Conservation (phyloP, 2,113 vertebrate genomes). For the Alectura lathami region DNA sequence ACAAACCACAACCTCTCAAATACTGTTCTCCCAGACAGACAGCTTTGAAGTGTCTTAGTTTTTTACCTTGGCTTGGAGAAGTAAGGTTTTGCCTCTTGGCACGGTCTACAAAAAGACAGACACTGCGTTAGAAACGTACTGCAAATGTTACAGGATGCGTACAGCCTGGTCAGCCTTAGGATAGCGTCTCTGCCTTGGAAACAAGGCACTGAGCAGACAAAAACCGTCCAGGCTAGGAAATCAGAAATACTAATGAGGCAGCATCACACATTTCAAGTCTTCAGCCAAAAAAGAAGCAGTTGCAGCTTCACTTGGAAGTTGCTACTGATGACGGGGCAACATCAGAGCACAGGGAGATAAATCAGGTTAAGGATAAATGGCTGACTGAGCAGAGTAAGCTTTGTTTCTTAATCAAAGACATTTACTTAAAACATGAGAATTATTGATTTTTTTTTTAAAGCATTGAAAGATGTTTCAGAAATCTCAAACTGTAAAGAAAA, state of each 20-base stretch:
- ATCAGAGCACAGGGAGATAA: background rate
- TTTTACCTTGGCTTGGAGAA: conserved; percentile 97
- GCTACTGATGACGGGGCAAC: background rate
- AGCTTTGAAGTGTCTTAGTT: background rate
- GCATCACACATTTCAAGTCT: background rate
- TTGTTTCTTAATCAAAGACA: background rate
- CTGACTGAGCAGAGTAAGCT: background rate
- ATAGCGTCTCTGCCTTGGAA: background rate
- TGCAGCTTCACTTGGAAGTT: background rate
- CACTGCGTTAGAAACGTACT: background rate
- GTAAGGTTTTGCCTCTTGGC: conserved; percentile 90
- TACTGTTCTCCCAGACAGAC: background rate
- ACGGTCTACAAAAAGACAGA: conserved; percentile 81
- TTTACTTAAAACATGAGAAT: background rate
- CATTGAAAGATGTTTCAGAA: background rate
- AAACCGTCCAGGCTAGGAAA: background rate
- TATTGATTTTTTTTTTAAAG: background rate
- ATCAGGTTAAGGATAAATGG: background rate
- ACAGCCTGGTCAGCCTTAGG: background rate
- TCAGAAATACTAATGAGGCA: background rate
- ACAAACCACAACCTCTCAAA: background rate
- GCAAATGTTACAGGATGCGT: background rate
- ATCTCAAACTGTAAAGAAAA: background rate
- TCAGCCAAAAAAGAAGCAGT: background rate
- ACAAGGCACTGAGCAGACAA: background rate